Evolutionary conservation across 2,797 vertebrate genomes (phyloP).

Genomic region (Halcyon leucocephala): DNA sequence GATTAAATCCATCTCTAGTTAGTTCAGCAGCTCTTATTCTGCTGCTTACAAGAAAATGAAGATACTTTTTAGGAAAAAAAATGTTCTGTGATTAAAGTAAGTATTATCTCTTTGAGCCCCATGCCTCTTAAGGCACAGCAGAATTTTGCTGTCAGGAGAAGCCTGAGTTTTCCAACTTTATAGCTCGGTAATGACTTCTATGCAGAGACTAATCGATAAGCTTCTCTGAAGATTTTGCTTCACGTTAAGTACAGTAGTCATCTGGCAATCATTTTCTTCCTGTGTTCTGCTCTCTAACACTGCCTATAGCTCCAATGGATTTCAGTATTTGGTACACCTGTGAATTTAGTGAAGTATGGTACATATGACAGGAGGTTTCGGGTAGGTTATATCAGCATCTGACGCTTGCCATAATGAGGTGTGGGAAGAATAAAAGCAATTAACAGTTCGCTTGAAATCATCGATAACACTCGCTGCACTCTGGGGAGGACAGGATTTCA

Average conservation of each 20-base stretch:
- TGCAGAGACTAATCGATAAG: background rate
- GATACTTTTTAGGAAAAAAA: background rate
- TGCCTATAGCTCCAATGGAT: background rate
- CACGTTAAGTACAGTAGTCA: background rate
- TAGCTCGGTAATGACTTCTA: background rate
- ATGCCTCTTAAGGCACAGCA: background rate
- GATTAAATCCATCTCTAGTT: background rate
- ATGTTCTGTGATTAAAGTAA: background rate
- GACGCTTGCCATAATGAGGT: background rate
- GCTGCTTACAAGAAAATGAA: background rate
- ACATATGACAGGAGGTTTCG: background rate
- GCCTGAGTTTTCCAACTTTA: background rate
- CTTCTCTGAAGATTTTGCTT: background rate
- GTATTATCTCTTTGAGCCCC: background rate
- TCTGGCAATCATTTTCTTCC: slow-evolving; percentile 15
- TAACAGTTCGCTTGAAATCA: background rate
- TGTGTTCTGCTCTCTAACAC: background rate
- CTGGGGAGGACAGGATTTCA: background rate
- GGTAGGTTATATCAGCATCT: background rate
- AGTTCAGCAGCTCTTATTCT: background rate
- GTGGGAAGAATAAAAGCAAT: background rate
- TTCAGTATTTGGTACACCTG: background rate
- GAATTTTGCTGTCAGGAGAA: background rate
- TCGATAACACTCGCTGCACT: background rate
- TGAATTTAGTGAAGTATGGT: background rate